Evolutionary conservation across 2,797 vertebrate genomes (phyloP).

Genomic region (Chanos chanos): DNA sequence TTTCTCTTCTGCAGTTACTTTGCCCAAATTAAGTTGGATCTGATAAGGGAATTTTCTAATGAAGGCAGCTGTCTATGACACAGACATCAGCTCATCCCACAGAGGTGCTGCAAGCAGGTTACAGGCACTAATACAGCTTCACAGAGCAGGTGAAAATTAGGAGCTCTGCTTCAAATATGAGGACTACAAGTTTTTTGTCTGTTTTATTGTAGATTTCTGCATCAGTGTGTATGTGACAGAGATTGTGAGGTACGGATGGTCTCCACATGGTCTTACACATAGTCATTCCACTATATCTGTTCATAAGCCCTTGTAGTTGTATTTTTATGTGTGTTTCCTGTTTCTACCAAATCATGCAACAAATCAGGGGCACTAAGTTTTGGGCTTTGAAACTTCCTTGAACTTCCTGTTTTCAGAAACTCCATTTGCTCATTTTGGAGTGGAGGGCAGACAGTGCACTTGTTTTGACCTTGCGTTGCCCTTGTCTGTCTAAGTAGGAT

Average conservation of each 20-base stretch:
- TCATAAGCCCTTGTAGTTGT: background rate
- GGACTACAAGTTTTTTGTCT: too few relatives aligned
- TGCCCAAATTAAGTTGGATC: too few relatives aligned
- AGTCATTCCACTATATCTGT: conserved; percentile 26
- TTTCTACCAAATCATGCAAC: too few relatives aligned
- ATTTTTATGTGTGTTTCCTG: too few relatives aligned
- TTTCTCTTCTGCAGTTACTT: background rate
- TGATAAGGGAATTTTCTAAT: too few relatives aligned
- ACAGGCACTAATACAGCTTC: background rate
- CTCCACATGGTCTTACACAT: conserved; percentile 27
- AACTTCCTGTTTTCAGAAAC: background rate
- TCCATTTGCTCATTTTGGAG: background rate
- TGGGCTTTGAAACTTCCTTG: background rate
- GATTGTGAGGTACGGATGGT: conserved; percentile 30
- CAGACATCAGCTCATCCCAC: background rate
- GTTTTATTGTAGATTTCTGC: conserved; percentile 27
- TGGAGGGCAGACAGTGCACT: background rate
- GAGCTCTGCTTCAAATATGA: too few relatives aligned
- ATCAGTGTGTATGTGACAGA: conserved; percentile 27
- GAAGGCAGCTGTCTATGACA: too few relatives aligned
- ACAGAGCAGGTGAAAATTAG: background rate
- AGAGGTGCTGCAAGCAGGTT: background rate
- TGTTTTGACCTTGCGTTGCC: conserved; percentile 13
- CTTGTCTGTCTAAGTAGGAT: conserved; percentile 19
- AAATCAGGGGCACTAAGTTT: too few relatives aligned